Conservation (phyloP, 2,113 vertebrate genomes). For the Trichechus manatus region DNA sequence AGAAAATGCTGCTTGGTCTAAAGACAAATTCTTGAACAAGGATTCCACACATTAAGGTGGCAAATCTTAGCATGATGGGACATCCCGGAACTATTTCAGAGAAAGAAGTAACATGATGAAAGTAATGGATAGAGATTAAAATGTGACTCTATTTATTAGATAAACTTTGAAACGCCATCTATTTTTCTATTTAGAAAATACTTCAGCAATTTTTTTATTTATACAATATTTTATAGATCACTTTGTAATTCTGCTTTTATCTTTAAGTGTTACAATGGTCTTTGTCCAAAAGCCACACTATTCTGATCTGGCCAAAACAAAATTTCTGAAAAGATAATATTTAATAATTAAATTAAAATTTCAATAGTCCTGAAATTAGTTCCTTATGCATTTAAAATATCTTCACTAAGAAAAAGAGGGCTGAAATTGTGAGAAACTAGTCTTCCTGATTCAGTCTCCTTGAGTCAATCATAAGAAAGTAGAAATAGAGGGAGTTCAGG, state of each 20-base stretch:
- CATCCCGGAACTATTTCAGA: slow-evolving; percentile 17
- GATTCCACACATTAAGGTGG: background rate
- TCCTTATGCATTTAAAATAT: slow-evolving; percentile 50
- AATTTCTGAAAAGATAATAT: slow-evolving; percentile 31
- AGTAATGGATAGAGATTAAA: background rate
- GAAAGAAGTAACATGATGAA: slow-evolving; percentile 8
- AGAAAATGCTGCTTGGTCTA: background rate
- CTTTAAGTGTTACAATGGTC: background rate
- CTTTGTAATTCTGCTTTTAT: background rate
- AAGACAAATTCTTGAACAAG: background rate
- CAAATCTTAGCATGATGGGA: background rate
- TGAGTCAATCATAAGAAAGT: slow-evolving; percentile 19
- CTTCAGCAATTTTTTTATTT: background rate
- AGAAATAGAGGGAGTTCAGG: background rate
- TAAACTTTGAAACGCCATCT: slow-evolving; percentile 5
- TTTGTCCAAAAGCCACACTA: slow-evolving; percentile 13
- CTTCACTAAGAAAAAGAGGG: slow-evolving; percentile 16
- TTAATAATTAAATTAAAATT: slow-evolving; percentile 59
- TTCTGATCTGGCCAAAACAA: slow-evolving; percentile 14
- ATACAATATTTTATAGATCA: background rate
- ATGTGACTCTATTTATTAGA: background rate
- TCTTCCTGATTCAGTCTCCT: slow-evolving; percentile 48
- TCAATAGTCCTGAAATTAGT: slow-evolving; percentile 32
- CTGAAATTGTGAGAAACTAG: background rate
- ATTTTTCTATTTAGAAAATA: background rate